Percentiles rank a stretch among this genome's conserved stretches.
Evolutionary conservation across 1,140 invertebrate species (phyloP).

Genomic region (Drosophila pandora): DNA sequence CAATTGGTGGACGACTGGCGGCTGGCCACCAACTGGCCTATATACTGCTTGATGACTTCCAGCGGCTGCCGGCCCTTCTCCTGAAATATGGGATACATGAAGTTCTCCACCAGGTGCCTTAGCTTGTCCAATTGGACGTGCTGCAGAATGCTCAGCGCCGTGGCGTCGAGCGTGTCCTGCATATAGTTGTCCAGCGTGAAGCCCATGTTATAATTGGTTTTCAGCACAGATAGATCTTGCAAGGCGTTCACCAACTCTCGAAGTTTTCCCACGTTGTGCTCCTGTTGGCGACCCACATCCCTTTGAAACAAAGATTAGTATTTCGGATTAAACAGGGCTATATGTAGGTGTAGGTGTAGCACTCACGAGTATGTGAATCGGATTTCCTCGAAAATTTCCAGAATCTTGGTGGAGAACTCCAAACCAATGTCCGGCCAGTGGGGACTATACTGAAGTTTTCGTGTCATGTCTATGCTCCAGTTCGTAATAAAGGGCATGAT

Average conservation of each 20-base stretch:
- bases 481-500: slow-evolving; percentile 76
- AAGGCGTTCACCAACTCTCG: slow-evolving; percentile 68
- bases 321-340: not conserved
- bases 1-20: slow-evolving; percentile 66
- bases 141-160: slow-evolving; percentile 72
- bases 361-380: slow-evolving; percentile 75
- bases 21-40: slow-evolving; percentile 67
- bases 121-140: slow-evolving; percentile 77
- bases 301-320: slow-evolving; percentile 30
- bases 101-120: slow-evolving; percentile 68
- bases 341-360: not conserved
- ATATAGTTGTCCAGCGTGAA: slow-evolving; percentile 79
- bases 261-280: slow-evolving; percentile 72
- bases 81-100: slow-evolving; percentile 78
- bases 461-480: slow-evolving; percentile 79
- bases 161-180: slow-evolving; percentile 77
- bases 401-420: slow-evolving; percentile 76
- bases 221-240: slow-evolving; percentile 75
- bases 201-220: slow-evolving; percentile 71
- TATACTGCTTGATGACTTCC: slow-evolving; percentile 72
- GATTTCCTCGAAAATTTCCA: slow-evolving; percentile 75
- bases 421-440: slow-evolving; percentile 81
- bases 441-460: slow-evolving; percentile 70
- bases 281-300: slow-evolving; percentile 73
- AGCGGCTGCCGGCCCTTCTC: slow-evolving; percentile 71